Conservation (phyloP, 2,888 invertebrate genomes). For the Athripsodes cinereus region DNA sequence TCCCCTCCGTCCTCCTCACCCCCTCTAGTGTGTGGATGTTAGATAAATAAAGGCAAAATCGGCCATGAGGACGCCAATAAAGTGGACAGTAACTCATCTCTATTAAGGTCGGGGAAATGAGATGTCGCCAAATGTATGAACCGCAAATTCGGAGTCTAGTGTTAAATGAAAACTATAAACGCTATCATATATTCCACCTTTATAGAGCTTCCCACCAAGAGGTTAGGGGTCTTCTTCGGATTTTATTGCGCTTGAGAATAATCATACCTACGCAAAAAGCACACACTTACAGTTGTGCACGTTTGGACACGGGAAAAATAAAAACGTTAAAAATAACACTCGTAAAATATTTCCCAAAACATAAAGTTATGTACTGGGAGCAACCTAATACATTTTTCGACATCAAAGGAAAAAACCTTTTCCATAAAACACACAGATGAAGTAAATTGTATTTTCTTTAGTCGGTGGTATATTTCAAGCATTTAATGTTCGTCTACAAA, state of each 20-base stretch:
- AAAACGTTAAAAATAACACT: constrained; percentile 1
- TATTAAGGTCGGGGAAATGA: constrained; percentile 13
- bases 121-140: constrained; percentile 12
- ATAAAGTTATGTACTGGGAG: neutral
- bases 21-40: constrained; percentile 1
- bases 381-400: neutral
- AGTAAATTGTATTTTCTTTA: neutral
- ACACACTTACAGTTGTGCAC: neutral
- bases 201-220: constrained; percentile 2
- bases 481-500: neutral
- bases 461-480: neutral
- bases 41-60: constrained; percentile 14
- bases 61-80: constrained; percentile 14
- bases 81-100: constrained; percentile 21
- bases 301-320: neutral
- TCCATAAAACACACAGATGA: neutral
- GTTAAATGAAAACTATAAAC: constrained; percentile 21
- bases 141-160: constrained; percentile 13
- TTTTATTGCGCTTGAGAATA: constrained; percentile 3
- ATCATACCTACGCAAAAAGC: neutral
- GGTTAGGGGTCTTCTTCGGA: constrained; percentile 4
- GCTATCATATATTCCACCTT: constrained; percentile 4
- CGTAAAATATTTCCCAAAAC: neutral
- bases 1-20: constrained; percentile 5
- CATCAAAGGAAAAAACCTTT: constrained; percentile 1